Base-by-base conservation (phyloP, 1,140 invertebrate species). In the Riptortus pedestris region DNA sequence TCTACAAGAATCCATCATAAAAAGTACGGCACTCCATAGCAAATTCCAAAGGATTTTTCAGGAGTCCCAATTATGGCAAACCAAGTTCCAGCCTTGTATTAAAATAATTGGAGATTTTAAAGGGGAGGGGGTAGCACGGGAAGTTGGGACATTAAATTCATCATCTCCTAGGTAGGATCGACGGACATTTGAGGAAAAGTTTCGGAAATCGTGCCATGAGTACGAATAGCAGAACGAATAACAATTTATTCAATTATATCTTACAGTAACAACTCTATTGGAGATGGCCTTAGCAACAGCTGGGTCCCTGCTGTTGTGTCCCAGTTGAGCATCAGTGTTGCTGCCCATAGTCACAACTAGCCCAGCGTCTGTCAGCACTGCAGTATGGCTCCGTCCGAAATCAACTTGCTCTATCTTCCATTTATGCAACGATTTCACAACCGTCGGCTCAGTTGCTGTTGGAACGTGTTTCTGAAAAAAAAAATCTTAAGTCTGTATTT, bases 281-380 rank as follows among this genome's bases (percentile, higher is more conserved):
- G 74, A 69, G 65, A 85, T 73, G 0, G 74, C 69, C 62, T 80
- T 81, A 5, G 86, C 80, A 27, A 82, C 70, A 1, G 76, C 74
- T 62, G 79, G 80, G 27, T 72, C 72, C 3, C 69, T 69, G 65
- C 78, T 76, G 2, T 77, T 77, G 27, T 74, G 73, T 3, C 83
- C 83, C 9, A 85, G 74, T 72, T 78, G 84, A 64, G 76, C 83
- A 62, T 82, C 79, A 14, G 72, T 71, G 71, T 86, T 87, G 4
- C 78, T 73, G 0, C 85, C 85, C 74, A 87, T 81, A 1, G 83
- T 81, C 48, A 83, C 77, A 0, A 86, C 78, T 68, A 82, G 79
- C 4, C 85, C 85, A n/a, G 78, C 78, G 70, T 85, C 81, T 0
- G 84, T 79, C 1, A 87, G 72, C 16, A 85, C 79, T 27, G 79